Percentiles rank a stretch among this genome's conserved stretches.
Conservation (phyloP, 2,888 invertebrate species). For the Epistrophe grossulariae region DNA sequence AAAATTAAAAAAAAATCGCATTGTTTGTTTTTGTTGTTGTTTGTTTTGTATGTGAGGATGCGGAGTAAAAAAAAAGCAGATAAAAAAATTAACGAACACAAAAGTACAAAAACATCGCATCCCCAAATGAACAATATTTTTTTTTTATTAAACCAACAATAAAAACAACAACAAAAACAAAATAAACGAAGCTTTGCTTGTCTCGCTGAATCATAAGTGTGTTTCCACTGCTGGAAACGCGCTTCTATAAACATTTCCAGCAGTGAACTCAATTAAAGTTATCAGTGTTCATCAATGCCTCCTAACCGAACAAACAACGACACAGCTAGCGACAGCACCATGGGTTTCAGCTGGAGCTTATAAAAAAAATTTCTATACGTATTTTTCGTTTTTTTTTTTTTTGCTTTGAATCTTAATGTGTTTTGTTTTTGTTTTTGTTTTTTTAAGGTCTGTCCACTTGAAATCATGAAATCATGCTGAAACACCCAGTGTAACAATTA, state of each 20-base stretch:
- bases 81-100: not conserved
- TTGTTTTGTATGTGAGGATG: slow-evolving; percentile 38
- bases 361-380: slow-evolving; percentile 22
- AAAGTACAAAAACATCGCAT: slow-evolving; percentile 47
- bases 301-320: slow-evolving; percentile 42
- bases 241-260: slow-evolving; percentile 48
- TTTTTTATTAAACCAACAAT: slow-evolving; percentile 32
- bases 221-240: slow-evolving; percentile 54
- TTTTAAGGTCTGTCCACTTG: slow-evolving; percentile 44
- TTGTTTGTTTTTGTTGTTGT: slow-evolving; percentile 5
- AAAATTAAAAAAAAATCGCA: slow-evolving; percentile 32
- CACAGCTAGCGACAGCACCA: slow-evolving; percentile 51
- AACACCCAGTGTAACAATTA: slow-evolving; percentile 46
- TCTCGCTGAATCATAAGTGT: slow-evolving; percentile 22
- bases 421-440: not conserved
- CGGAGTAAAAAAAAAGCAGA: not conserved
- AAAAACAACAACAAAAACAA: slow-evolving; percentile 10
- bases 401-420: slow-evolving; percentile 55
- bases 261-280: slow-evolving; percentile 72
- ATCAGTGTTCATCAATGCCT: slow-evolving; percentile 70
- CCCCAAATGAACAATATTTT: slow-evolving; percentile 49
- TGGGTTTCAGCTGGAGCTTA: slow-evolving; percentile 52
- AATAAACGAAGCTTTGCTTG: slow-evolving; percentile 11
- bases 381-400: slow-evolving; percentile 1
- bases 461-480: slow-evolving; percentile 66